Percentiles rank a stretch among this genome's conserved stretches.
These are phyloP conservation scores for Sebastes schlegelii DNA, from an alignment of 2,113 vertebrate species.

Conservation along the genomic window DNA sequence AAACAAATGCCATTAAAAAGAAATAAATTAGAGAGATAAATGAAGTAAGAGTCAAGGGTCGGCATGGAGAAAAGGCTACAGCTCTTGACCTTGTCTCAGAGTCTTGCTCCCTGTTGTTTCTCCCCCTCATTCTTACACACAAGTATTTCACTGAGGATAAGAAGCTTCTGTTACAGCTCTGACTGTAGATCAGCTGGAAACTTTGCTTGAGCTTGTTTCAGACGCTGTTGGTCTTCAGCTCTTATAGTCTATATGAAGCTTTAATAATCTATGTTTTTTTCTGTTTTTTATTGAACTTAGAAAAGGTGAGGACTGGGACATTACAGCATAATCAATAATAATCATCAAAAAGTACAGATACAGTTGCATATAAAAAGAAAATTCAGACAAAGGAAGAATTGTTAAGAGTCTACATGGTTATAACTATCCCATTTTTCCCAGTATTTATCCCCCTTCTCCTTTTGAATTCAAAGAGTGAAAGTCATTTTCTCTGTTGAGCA, in stretches of 20 bases:
- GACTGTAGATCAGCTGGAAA: constrained; percentile 23
- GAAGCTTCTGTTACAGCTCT: constrained; percentile 38
- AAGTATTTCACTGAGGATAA: constrained; percentile 24
- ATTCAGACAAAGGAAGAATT: too few species aligned
- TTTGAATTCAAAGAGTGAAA: too few species aligned
- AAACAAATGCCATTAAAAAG: constrained; percentile 61
- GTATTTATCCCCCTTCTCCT: too few species aligned
- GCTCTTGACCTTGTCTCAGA: constrained; percentile 67
- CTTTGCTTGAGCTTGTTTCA: constrained; percentile 1
- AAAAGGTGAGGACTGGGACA: too few species aligned
- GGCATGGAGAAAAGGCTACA: constrained; percentile 47
- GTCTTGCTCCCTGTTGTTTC: constrained; percentile 62
- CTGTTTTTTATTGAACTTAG: too few species aligned
- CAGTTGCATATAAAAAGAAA: too few species aligned
- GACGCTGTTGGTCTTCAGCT: constrained; percentile 22
- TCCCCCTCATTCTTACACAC: constrained; percentile 56
- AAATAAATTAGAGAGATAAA: constrained; percentile 72
- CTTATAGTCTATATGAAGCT: constrained; percentile 3
- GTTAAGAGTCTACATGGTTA: too few species aligned
- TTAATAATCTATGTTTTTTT: not conserved
- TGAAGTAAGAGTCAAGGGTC: constrained; percentile 58
- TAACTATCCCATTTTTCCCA: too few species aligned
- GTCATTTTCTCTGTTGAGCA: too few species aligned
- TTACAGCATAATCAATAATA: too few species aligned
- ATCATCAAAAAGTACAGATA: too few species aligned